phyloP scores from a whole-genome alignment of 2,888 invertebrate genomes.

The Epirrhoe alternata region DNA sequence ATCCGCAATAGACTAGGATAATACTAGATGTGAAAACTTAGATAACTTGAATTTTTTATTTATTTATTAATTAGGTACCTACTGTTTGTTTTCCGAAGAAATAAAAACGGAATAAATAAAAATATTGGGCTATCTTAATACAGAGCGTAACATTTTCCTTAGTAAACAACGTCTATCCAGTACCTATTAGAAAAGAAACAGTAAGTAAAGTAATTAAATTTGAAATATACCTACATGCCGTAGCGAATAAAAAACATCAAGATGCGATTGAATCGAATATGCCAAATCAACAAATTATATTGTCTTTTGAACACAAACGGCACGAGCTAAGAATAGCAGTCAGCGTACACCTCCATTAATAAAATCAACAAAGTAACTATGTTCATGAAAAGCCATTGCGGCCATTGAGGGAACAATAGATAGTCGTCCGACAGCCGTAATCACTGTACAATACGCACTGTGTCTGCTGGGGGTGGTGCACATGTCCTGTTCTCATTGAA shows the following conservation, averaged over 20 bases:
- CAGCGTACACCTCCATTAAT: conserved; percentile 59
- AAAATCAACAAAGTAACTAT: conserved; percentile 68
- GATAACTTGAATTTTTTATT: too few species aligned
- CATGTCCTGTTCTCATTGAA: conserved; percentile 3
- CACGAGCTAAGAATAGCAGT: conserved; percentile 44
- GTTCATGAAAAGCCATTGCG: conserved; percentile 71
- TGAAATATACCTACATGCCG: too few species aligned
- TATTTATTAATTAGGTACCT: too few species aligned
- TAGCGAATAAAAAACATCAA: background rate
- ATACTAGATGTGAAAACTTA: too few species aligned
- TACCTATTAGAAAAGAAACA: too few species aligned
- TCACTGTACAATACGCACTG: conserved; percentile 54
- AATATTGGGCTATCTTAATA: too few species aligned
- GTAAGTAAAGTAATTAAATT: too few species aligned
- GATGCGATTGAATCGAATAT: background rate
- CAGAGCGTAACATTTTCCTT: too few species aligned
- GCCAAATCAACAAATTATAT: background rate
- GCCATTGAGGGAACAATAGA: conserved; percentile 69
- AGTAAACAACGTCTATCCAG: too few species aligned
- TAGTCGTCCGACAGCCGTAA: conserved; percentile 52
- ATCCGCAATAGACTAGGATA: too few species aligned
- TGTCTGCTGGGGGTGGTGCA: conserved; percentile 17
- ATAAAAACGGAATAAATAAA: too few species aligned
- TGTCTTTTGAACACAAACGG: conserved; percentile 31
- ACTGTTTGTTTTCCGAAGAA: too few species aligned